Base-by-base conservation (phyloP, 1,140 invertebrate species). In the Pachyrhynchus sulphureomaculatus region DNA sequence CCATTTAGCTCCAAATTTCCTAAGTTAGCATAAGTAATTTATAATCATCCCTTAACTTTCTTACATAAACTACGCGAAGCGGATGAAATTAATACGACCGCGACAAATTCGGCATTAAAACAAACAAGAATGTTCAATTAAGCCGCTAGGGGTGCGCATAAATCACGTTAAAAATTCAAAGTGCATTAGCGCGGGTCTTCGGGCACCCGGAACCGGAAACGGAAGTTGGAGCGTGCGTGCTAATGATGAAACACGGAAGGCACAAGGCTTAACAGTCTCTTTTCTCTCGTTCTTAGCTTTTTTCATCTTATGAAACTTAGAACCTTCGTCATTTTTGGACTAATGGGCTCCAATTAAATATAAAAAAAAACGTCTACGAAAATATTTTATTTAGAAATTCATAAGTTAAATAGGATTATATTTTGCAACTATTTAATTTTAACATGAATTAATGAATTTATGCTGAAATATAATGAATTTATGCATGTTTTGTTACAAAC, bases 181-280 rank as follows among this genome's bases (percentile, higher is more conserved):
- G 59, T 68, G 67, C 67, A 71, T 71, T 69, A 68, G 62, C 53
- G 57, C 36, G 47, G 37, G 63, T 55, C 52, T 33, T 44, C 54
- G 51, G 48, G 54, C 37, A 64, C 66, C 60, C 72, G 71, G 72
- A 75, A 75, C 65, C 66, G 73, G 73, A 75, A 75, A 49, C 69
- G 73, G 73, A 75, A 71, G 72, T 44, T 53, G 62, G 69, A 67
- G 73, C 73, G 73, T 72, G 73, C 73, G 73, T 75, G 70, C 73
- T 75, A 75, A 75, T 75, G 72, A 74, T 65, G 48, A 45, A 52
- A 61, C 44, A 33, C 55, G 34, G 18, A 57, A 15, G 67, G 60
- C 66, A 23, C 51, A n/a, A 37, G 10, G n/a, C n/a, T n/a, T n/a
- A n/a, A n/a, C n/a, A n/a, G n/a, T n/a, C 36, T 51, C 21, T 51